Evolutionary conservation across 1,140 invertebrate genomes (phyloP).

Genomic region (Drosophila orosa): DNA sequence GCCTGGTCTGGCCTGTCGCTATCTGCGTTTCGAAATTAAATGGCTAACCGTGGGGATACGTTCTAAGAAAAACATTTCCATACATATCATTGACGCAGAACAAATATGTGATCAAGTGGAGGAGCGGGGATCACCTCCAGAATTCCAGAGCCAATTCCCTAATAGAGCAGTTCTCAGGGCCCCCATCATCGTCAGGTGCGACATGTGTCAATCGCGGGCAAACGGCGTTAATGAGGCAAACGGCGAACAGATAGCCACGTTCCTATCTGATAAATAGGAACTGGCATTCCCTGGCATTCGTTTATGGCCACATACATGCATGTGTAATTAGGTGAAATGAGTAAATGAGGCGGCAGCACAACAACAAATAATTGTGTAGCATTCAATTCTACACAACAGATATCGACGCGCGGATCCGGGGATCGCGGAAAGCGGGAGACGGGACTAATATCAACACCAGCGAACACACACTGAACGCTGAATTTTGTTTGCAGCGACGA

Average conservation of each 20-base stretch:
- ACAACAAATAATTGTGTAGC: constrained; percentile 17
- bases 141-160: not conserved
- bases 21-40: constrained; percentile 40
- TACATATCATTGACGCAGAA: constrained; percentile 28
- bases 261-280: constrained; percentile 50
- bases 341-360: constrained; percentile 43
- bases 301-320: constrained; percentile 42
- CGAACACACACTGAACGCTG: constrained; percentile 22
- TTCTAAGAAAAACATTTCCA: constrained; percentile 22
- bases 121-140: constrained; percentile 10
- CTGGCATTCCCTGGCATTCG: constrained; percentile 37
- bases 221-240: constrained; percentile 44
- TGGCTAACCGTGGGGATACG: not conserved
- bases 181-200: constrained; percentile 18
- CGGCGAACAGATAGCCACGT: constrained; percentile 33
- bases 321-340: constrained; percentile 71
- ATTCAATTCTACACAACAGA: constrained; percentile 30
- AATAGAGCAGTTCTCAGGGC: not conserved
- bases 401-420: constrained; percentile 4
- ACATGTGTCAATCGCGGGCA: constrained; percentile 34
- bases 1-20: not conserved
- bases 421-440: constrained; percentile 10
- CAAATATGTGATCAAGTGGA: constrained; percentile 28
- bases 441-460: constrained; percentile 47
- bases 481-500: constrained; percentile 54